Base-by-base conservation (phyloP, 2,113 vertebrate genomes). In the Sceloporus tristichus region DNA sequence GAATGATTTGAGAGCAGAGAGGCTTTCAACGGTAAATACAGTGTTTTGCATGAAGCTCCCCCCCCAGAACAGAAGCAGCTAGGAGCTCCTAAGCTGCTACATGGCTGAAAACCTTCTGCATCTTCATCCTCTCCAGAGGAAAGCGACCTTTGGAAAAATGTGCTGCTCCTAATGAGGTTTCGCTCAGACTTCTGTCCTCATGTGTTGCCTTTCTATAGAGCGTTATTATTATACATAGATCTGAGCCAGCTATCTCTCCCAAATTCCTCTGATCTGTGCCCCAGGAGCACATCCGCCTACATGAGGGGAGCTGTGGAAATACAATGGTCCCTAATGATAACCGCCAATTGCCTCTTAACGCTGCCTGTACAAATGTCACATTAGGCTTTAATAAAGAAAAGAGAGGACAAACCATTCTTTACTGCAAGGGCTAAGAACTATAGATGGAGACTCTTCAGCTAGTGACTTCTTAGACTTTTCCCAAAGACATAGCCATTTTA, bases 341-440 rank as follows among this genome's bases (percentile, higher is more conserved):
- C 79, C 56, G 53, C 84, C 0, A 1, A 82, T 90, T 71, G 84
- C 25, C 25, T 91, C 85, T 90, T 77, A 9, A 29, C 2, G 19
- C 84, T 83, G 9, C 87, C 89, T 92, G 34, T 40, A 83, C 56
- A 90, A 91, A 91, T 91, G 84, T 87, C 78, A 68, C 71, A 18
- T 90, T 90, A 79, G 38, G 66, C 71, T 93, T 82, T 89, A 79
- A 8, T 3, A 91, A 88, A 82, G 76, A 91, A 86, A 94, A 85
- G 68, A 0, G 0, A 88, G 88, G 91, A 87, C 11, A 88, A 92
- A 79, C 77, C 53, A 68, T 92, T 92, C 87, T 66, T 92, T 91
- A 85, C 77, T 56, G 91, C 68, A 91, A 94, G 89, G 92, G 82
- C 90, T 78, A 83, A 91, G 78, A 92, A 68, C 83, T 91, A 84